phyloP scores from a whole-genome alignment of 2,888 invertebrate genomes.

The Agrochola litura region DNA sequence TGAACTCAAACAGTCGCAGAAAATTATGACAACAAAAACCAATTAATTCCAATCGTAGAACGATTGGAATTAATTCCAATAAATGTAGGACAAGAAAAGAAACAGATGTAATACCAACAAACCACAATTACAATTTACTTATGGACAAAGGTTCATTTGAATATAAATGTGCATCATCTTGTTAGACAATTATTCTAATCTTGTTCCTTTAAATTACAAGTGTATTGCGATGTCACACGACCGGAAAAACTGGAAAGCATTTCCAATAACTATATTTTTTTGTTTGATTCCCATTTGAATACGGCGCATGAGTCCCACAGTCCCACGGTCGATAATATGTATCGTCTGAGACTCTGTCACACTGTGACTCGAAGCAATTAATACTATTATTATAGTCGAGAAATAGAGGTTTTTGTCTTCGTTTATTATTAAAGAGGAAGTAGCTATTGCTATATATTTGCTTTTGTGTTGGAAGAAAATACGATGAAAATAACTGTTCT shows the following conservation, averaged over 20 bases:
- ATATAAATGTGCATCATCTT: conserved; percentile 78
- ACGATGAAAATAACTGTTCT: conserved; percentile 7
- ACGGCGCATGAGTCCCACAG: conserved; percentile 76
- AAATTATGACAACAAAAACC: conserved; percentile 28
- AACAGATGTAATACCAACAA: conserved; percentile 67
- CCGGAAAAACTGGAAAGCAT: conserved; percentile 89
- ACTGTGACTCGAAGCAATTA: conserved; percentile 46
- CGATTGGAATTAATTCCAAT: conserved; percentile 70
- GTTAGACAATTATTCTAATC: conserved; percentile 81
- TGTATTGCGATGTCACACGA: conserved; percentile 78
- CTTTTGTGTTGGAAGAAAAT: conserved; percentile 35
- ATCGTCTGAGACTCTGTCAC: conserved; percentile 39
- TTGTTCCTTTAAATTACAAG: conserved; percentile 78
- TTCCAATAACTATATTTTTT: conserved; percentile 79
- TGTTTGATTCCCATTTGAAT: conserved; percentile 67
- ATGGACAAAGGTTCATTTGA: conserved; percentile 86
- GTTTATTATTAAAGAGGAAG: conserved; percentile 46
- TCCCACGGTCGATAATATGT: conserved; percentile 81
- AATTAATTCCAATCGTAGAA: conserved; percentile 51
- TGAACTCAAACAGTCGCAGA: conserved; percentile 1
- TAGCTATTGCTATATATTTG: conserved; percentile 29
- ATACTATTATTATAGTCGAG: conserved; percentile 42
- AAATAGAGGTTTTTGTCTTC: conserved; percentile 48
- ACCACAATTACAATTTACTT: conserved; percentile 69
- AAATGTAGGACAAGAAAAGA: conserved; percentile 58